Base-by-base conservation (phyloP, 2,113 vertebrate genomes). In the Cyphomyrus plagiostoma region DNA sequence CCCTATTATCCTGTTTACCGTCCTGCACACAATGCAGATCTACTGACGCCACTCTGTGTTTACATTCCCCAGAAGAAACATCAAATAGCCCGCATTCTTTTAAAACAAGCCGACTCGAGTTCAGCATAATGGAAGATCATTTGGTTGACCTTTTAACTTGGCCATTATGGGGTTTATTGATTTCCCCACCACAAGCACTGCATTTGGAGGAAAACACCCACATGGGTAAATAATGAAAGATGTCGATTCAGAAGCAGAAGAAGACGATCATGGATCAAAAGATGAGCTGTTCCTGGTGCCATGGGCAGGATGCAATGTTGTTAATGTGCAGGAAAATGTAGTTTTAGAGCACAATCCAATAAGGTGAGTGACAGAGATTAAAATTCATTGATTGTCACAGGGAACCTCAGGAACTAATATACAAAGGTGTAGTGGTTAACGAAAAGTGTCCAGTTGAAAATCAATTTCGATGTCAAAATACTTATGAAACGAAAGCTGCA, bases 341-440 rank as follows among this genome's bases (percentile, higher is more conserved):
- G 26, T 74, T 58, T 66, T 35, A 90, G 83, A 26, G 53, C 66
- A 86, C 70, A 85, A 87, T 80, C 86, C 80, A 85, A 53, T 89
- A 23, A 85, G 13, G 23, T 21, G n/a, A 42, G 89, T 66, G 90
- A 88, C 15, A 45, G 87, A 13, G 53, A 86, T 74, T 8, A 83
- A 45, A 91, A 89, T 90, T 83, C 21, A 88, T 35, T 6, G 21
- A 86, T 89, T 85, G 87, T 58, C 49, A 74, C 42, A 58, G n/a
- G 39, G 46, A 45, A 74, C 9, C 45, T n/a, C 56, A n/a, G 30
- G 21, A 66, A 52, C 39, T 56, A 87, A 87, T 88, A 88, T 89
- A 88, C 39, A 23, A 82, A 82, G 86, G 56, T 88, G 53, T 39
- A 45, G 88, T 84, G 85, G 90, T 92, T 90, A 90, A 90, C 77